phyloP scores from a whole-genome alignment of 2,797 vertebrate genomes.

The Knipowitschia caucasica region DNA sequence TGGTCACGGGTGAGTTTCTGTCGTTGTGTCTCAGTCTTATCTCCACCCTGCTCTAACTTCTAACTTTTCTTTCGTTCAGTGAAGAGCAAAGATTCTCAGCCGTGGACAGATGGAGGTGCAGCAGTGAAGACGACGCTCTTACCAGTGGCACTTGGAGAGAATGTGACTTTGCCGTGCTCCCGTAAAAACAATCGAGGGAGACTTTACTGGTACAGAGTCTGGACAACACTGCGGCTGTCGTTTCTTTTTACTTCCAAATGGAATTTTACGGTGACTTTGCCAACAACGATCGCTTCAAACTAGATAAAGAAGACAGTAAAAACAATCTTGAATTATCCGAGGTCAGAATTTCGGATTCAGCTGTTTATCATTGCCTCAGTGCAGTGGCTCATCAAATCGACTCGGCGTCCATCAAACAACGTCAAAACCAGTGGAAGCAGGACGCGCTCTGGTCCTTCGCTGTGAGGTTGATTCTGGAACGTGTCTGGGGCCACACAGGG shows the following conservation, averaged over 20 bases:
- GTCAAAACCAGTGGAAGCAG: slow-evolving; percentile 11
- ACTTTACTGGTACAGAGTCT: slow-evolving; percentile 3
- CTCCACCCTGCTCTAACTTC: neutral
- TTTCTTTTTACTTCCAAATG: neutral
- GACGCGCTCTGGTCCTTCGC: slow-evolving; percentile 40
- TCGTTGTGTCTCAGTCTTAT: neutral
- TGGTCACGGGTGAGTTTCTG: neutral
- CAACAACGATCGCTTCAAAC: slow-evolving; percentile 10
- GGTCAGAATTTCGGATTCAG: slow-evolving; percentile 30
- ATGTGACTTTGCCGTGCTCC: slow-evolving; percentile 13
- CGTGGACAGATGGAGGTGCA: neutral
- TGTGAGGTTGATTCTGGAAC: slow-evolving; percentile 44
- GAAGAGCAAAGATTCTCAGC: neutral
- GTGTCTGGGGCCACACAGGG: slow-evolving; percentile 38
- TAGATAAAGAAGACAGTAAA: neutral
- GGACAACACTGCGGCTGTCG: neutral
- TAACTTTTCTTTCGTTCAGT: neutral
- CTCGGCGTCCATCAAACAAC: neutral
- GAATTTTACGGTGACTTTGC: slow-evolving; percentile 14
- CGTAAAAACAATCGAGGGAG: neutral
- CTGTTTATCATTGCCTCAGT: slow-evolving; percentile 27
- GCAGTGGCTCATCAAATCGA: neutral
- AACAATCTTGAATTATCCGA: slow-evolving; percentile 31
- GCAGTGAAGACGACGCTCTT: slow-evolving; percentile 1
- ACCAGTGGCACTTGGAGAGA: neutral